phyloP scores from a whole-genome alignment of 2,888 invertebrate species.

The Athripsodes cinereus region DNA sequence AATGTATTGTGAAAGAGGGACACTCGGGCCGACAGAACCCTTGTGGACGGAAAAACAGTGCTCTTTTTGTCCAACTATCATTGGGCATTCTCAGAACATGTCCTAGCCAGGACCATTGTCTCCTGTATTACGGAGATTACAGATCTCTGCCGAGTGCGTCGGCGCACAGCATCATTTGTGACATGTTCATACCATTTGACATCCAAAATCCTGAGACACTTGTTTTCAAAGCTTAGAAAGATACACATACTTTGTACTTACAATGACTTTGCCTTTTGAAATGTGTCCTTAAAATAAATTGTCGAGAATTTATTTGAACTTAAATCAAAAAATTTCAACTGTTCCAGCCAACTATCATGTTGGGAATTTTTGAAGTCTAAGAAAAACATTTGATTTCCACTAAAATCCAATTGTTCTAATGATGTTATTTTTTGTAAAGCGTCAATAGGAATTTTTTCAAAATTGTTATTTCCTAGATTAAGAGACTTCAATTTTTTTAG shows the following conservation, averaged over 20 bases:
- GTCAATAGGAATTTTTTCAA: conserved; percentile 41
- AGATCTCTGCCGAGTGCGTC: too few species aligned
- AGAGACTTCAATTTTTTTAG: conserved; percentile 36
- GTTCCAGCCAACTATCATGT: conserved; percentile 33
- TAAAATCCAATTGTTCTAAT: conserved; percentile 45
- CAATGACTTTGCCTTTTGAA: conserved; percentile 39
- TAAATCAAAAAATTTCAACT: conserved; percentile 42
- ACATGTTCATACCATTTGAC: too few species aligned
- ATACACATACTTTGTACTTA: conserved; percentile 33
- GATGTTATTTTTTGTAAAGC: conserved; percentile 38
- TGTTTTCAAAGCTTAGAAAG: neutral
- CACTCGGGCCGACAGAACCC: too few species aligned
- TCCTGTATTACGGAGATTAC: too few species aligned
- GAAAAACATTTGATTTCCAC: conserved; percentile 44
- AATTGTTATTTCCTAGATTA: conserved; percentile 44
- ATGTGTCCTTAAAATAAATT: conserved; percentile 38
- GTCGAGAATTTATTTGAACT: conserved; percentile 41
- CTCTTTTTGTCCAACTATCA: too few species aligned
- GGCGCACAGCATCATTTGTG: too few species aligned
- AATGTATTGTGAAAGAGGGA: too few species aligned
- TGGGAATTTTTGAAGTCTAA: conserved; percentile 35
- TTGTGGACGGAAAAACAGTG: too few species aligned
- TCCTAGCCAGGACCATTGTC: too few species aligned
- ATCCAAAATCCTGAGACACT: too few species aligned
- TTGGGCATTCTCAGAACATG: too few species aligned